phyloP scores from a whole-genome alignment of 92 coral and sea anemone species.

The Hydrozoanthus gracilis region DNA sequence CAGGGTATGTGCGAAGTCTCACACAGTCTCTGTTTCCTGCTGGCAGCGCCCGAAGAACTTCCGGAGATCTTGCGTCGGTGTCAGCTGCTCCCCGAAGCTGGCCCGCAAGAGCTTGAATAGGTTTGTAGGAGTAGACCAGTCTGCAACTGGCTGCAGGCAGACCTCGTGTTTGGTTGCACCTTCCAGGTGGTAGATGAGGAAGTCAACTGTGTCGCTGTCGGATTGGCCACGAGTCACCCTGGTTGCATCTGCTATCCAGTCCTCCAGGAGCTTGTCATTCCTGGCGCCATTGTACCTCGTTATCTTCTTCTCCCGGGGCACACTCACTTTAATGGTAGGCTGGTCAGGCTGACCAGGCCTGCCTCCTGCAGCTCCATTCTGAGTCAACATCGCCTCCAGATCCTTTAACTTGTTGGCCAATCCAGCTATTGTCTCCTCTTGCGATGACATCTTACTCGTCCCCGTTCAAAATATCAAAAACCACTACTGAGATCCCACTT shows the following conservation, averaged over 20 bases:
- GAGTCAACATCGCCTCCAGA: conserved; percentile 48
- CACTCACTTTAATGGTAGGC: conserved; percentile 39
- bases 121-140: conserved; percentile 56
- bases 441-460: conserved; percentile 23
- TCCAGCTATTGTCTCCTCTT: conserved; percentile 29
- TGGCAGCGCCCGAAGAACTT: conserved; percentile 65
- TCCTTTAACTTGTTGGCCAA: conserved; percentile 37
- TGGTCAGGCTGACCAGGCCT: background rate
- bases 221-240: conserved; percentile 52
- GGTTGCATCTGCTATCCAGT: conserved; percentile 66
- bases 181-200: conserved; percentile 48
- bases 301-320: conserved; percentile 49
- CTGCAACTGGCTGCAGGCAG: conserved; percentile 46
- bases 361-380: conserved; percentile 16
- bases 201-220: conserved; percentile 59
- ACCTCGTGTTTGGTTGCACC: conserved; percentile 62
- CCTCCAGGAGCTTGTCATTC: conserved; percentile 59
- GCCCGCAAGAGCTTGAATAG: conserved; percentile 59
- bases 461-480: conserved; percentile 51
- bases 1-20: conserved; percentile 68
- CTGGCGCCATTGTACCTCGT: conserved; percentile 58
- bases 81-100: conserved; percentile 66
- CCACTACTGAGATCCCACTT: conserved; percentile 69
- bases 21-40: conserved; percentile 48
- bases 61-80: conserved; percentile 59